Evolutionary conservation across 1,140 invertebrate genomes (phyloP), one percentile per base, ranked within the genome.

Genomic region (Bombus balteatus): DNA sequence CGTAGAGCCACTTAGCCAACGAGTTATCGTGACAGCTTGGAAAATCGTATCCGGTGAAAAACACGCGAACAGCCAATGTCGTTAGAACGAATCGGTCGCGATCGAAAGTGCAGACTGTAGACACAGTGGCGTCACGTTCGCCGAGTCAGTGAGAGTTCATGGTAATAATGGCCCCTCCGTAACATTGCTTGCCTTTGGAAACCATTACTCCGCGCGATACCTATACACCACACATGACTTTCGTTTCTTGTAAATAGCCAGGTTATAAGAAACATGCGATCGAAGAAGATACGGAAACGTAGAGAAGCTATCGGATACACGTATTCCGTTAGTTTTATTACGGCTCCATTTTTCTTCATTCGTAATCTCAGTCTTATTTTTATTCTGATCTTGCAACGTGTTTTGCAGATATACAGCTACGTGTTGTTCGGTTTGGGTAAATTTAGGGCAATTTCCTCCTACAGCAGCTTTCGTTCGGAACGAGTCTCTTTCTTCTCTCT

Each of bases 31-130:
- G 79, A 68, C 66, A 68, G 22, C 13, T 15, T 62, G 32, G 65
- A 70, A 66, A 66, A 68, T 34, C 22, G 39, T 71, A 47, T 25
- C 37, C 62, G 84, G 53, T 47, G 28, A 39, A 73, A 62, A 34
- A 28, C 18, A 37, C 41, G 65, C 34, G 43, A 74, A 57, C 47
- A 41, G 9, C 34, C 47, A 76, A 84, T 76, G 78, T 87, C 53
- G 62, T 18, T 65, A 59, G 0, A 47, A 43, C 9, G 47, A 43
- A 87, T 83, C 32, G 25, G 43, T 71, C 37, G 43, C 47, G 68
- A 75, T 80, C 81, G 88, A 87, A 88, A 88, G 82, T 88, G 25
- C 32, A 25, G 32, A 73, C n/a, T 88, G 25, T 28, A n/a, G 53
- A 73, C n/a, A 39, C 22, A n/a, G 5, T 15, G 43, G 66, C 47